Base-by-base conservation (phyloP, 2,113 vertebrate genomes). In the Labeo catla region DNA sequence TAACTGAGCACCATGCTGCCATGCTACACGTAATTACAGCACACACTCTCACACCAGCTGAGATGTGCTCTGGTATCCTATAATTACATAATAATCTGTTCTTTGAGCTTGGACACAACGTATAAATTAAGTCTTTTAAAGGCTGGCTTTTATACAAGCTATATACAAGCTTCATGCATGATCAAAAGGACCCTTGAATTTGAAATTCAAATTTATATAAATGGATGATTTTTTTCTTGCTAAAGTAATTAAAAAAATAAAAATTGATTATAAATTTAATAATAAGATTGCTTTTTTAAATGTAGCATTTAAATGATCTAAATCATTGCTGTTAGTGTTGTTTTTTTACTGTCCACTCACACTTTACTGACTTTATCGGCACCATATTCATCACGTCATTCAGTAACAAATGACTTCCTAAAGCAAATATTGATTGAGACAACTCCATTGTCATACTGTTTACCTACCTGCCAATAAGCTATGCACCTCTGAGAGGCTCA, bases 381-480 rank as follows among this genome's bases (percentile, higher is more conserved):
- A 87, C 88, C 89, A 88, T 92, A 91, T 92, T 93, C 85, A 91
- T 92, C 92, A 90, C 84, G 79, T 93, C 92, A 91, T 91, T 87
- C 6, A 84, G 87, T 95, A 93, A 94, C 92, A 86, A 93, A 94
- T 94, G 91, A 82, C 91, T 91, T 92, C 87, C 90, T 88, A 89
- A 93, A 91, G 90, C 87, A 92, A 93, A 93, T 94, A 95, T 94
- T 94, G 94, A 94, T 94, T 91, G 87, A 66, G 89, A 72, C 79
- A 89, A 88, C 90, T 86, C 93, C 91, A 92, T 91, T 88, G 85
- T 81, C 79, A 81, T 81, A 81, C 87, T 80, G 90, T 92, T 94
- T 93, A 95, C 92, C 89, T 88, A 92, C 90, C 91, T 93, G 93
- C 92, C 93, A 93, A 94, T 95, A 94, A 94, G 89, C 93, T 92